Evolutionary conservation across 2,888 invertebrate genomes (phyloP), one percentile per base, ranked within the genome.

Genomic region (Athalia cordata): DNA sequence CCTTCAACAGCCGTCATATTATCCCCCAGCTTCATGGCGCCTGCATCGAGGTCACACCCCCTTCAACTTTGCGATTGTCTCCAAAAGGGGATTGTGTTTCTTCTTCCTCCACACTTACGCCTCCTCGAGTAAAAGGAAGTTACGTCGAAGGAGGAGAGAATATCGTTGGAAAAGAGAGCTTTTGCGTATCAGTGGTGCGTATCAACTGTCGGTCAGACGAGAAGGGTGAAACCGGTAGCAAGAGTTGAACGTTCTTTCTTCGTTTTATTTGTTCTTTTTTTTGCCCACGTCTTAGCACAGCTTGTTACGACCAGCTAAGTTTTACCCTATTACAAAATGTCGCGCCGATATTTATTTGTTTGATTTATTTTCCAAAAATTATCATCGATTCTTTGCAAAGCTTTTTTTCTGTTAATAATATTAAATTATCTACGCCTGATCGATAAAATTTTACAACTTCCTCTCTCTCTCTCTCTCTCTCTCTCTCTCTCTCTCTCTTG

Each of bases 1-100:
- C 88, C 87, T 85, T 88, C 87, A 70, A 86, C 85, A 55, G 86
- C 81, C 75, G 88, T 85, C 85, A 88, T 85, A 76, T 86, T 87
- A 83, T 88, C 87, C 77, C 87, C 87, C 49, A 87, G 84, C 83
- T 88, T 88, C 88, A 88, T 88, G 79, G 82, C 83, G 83, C 78
- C 79, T 50, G 61, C 79, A 77, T 55, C 43, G 9, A 43, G 77
- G 77, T 62, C 68, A 0, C 29, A 29, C 29, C 29, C 29, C 29
- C 29, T 29, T 29, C 9, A 52, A 57, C 57, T 65, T n/a, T 29
- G 45, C 15, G 62, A 52, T 6, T 55, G 74, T 75, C 74, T 75
- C 29, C 29, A 29, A 29, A 62, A 75, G 62, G 9, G 50, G 47
- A 75, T 75, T 62, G 62, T 61, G 64, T 75, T 75, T 62, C 75